Percentiles rank a stretch among this genome's conserved stretches.
Evolutionary conservation across 2,888 invertebrate species (phyloP).

Genomic region (Therioaphis trifolii): DNA sequence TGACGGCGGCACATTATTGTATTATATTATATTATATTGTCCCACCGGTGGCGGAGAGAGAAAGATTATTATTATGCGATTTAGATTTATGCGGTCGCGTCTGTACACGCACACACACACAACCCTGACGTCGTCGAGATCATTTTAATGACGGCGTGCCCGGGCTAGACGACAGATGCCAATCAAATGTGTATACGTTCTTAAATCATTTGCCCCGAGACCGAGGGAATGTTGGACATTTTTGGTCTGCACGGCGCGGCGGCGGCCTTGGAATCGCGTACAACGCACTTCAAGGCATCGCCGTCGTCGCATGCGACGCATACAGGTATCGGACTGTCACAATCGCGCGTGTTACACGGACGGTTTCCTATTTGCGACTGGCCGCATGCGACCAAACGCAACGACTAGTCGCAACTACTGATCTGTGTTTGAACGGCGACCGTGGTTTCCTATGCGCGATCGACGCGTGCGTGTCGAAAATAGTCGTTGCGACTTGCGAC

Average conservation of each 20-base stretch:
- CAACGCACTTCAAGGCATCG: too few relatives aligned
- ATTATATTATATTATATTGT: constrained; percentile 43
- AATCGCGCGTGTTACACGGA: too few relatives aligned
- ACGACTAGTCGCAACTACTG: too few relatives aligned
- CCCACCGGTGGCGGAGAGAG: background rate
- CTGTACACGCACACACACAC: background rate
- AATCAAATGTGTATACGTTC: constrained; percentile 55
- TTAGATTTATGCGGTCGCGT: constrained; percentile 60
- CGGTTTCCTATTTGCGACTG: too few relatives aligned
- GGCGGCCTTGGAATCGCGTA: constrained; percentile 49
- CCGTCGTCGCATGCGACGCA: background rate
- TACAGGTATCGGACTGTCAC: too few relatives aligned
- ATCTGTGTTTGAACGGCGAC: too few relatives aligned
- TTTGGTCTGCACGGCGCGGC: constrained; percentile 60
- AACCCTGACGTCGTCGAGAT: constrained; percentile 47
- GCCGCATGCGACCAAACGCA: too few relatives aligned
- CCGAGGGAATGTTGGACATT: constrained; percentile 58
- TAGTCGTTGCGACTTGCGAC: too few relatives aligned
- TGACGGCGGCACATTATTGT: constrained; percentile 47
- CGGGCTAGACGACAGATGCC: constrained; percentile 62
- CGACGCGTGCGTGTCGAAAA: too few relatives aligned
- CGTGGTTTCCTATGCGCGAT: too few relatives aligned
- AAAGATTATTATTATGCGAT: constrained; percentile 59
- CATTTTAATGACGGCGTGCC: constrained; percentile 57
- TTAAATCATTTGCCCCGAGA: constrained; percentile 56